These are phyloP conservation scores for Gallinago stenura DNA, from an alignment of 2,797 vertebrate genomes.

Conservation along the genomic window DNA sequence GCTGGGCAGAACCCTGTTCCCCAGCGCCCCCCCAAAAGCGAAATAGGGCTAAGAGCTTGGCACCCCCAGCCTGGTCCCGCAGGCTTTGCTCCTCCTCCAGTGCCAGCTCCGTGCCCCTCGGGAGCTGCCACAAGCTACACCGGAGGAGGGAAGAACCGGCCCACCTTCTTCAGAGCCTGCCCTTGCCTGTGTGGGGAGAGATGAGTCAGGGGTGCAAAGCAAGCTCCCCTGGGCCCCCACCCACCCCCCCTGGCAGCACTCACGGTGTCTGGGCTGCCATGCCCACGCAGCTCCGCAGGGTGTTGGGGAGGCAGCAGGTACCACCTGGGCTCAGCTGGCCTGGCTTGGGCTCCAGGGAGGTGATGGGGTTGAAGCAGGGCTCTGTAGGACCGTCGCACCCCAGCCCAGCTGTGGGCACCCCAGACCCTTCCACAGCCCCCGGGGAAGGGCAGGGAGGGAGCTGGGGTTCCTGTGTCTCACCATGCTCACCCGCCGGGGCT, in stretches of 20 bases:
- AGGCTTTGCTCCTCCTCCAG: background rate
- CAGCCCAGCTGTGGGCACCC: fast-evolving
- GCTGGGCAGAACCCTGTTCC: background rate
- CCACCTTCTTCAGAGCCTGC: background rate
- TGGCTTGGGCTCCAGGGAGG: slow-evolving; percentile 59
- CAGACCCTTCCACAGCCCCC: background rate
- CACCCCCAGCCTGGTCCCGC: background rate
- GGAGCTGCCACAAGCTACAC: slow-evolving; percentile 30
- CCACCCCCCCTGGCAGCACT: slow-evolving; percentile 18
- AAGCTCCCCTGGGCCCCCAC: background rate
- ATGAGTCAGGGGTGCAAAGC: background rate
- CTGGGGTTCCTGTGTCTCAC: background rate
- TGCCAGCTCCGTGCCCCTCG: background rate
- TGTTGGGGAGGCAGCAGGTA: slow-evolving; percentile 68
- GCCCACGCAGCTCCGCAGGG: slow-evolving; percentile 66
- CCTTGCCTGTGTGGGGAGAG: slow-evolving; percentile 43
- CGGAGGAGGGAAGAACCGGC: slow-evolving; percentile 53
- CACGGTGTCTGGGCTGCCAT: slow-evolving; percentile 63
- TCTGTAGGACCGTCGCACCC: background rate
- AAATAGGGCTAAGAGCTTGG: background rate
- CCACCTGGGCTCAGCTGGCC: slow-evolving; percentile 43
- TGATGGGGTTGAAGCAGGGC: slow-evolving; percentile 47
- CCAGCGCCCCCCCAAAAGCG: background rate
- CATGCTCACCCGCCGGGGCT: fast-evolving
- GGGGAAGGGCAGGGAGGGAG: background rate